phyloP scores from a whole-genome alignment of 2,113 vertebrate species.

The Cervus canadensis region DNA sequence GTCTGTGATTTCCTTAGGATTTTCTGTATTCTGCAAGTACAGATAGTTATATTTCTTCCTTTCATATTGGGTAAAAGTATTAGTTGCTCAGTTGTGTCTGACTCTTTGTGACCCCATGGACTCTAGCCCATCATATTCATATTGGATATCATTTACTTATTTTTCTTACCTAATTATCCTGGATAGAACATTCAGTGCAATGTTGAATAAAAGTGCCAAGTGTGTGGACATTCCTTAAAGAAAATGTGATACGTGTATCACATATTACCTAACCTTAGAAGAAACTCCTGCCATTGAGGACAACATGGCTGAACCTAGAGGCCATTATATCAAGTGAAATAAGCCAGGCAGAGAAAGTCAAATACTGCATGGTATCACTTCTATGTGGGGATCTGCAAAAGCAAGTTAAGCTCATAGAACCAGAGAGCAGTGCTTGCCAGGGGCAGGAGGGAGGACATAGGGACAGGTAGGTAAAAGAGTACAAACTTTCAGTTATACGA shows the following conservation, averaged over 20 bases:
- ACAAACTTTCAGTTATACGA: background rate
- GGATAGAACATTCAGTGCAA: background rate
- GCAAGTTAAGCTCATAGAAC: background rate
- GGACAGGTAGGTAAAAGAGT: background rate
- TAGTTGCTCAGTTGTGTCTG: background rate
- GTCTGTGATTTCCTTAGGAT: background rate
- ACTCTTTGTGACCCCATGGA: background rate
- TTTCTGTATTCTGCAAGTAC: background rate
- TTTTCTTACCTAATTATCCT: background rate
- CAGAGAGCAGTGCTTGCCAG: background rate
- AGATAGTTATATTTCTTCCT: background rate
- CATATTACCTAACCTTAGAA: background rate
- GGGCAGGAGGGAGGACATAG: background rate
- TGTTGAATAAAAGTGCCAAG: background rate
- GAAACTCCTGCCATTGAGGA: background rate
- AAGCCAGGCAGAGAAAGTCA: background rate
- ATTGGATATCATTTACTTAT: background rate
- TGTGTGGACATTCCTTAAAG: background rate
- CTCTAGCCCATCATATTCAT: background rate
- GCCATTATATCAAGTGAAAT: background rate
- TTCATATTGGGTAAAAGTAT: background rate
- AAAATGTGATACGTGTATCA: background rate
- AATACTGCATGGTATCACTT: background rate
- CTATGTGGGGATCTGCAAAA: background rate
- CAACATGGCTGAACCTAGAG: background rate